Base-by-base conservation (phyloP, 2,797 vertebrate genomes). In the Pseudochaenichthys georgianus region DNA sequence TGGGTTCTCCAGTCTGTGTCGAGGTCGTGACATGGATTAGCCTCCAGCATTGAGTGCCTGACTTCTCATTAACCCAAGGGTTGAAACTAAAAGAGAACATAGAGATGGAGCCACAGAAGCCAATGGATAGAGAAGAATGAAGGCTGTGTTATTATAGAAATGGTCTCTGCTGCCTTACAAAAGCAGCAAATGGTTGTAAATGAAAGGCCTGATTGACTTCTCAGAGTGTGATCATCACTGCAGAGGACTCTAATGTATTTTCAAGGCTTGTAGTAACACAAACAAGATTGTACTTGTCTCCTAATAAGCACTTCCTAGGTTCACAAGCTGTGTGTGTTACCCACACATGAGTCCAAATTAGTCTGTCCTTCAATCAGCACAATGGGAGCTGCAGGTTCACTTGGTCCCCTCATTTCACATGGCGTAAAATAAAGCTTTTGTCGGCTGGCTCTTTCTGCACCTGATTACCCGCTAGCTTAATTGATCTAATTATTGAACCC, bases 401-500 rank as follows among this genome's bases (percentile, higher is more conserved):
- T 73, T 19, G 59, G 73, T 42, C 75, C 73, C 57, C 75, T 79
- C 47, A 66, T 82, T 89, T 88, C 81, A 76, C 78, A 80, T 54
- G 73, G 79, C 85, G 83, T 88, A 88, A 85, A 67, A 38, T 9
- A 38, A 67, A 80, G 78, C 80, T 75, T 87, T 88, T 88, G 80
- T 92, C 78, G 85, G 72, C 50, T 53, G 78, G 60, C 68, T 90
- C 77, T 77, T 70, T 86, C 70, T 85, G 86, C 79, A 86, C 90
- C 91, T 90, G 89, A 94, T 93, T 93, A 93, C 87, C 90, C 81
- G 67, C 77, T 66, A 75, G 91, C 91, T 93, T 93, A 94, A 94
- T 93, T 94, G 90, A 93, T 94, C 88, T 92, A 91, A 91, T 92
- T 95, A 93, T 94, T 93, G 89, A 94, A 91, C 88, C 88, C 83